Conservation (phyloP, 2,888 invertebrate species). For the Leucozona laternaria region DNA sequence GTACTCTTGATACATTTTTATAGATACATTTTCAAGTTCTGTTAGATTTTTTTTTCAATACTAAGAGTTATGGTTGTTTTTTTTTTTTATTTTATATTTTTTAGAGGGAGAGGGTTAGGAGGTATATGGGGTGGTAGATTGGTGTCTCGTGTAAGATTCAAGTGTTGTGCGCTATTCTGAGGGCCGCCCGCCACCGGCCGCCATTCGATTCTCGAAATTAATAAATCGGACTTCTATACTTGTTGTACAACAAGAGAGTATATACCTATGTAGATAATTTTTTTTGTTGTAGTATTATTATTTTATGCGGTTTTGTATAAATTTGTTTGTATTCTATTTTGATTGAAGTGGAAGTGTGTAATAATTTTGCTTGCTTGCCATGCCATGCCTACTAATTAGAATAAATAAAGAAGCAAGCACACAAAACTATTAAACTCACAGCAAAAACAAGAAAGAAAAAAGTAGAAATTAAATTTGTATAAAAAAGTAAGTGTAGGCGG, state of each 20-base stretch:
- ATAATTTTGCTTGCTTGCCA: slow-evolving; percentile 56
- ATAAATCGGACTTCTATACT: slow-evolving; percentile 61
- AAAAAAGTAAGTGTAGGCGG: slow-evolving; percentile 31
- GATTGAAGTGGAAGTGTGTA: slow-evolving; percentile 68
- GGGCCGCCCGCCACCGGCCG: slow-evolving; percentile 49
- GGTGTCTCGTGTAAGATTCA: slow-evolving; percentile 31
- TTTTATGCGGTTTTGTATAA: slow-evolving; percentile 40
- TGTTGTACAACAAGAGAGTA: slow-evolving; percentile 26
- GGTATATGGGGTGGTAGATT: slow-evolving; percentile 8
- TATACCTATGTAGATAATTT: not conserved
- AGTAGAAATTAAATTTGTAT: slow-evolving; percentile 13
- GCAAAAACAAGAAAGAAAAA: not conserved
- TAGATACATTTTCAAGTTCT: slow-evolving; percentile 38
- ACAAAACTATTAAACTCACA: slow-evolving; percentile 36
- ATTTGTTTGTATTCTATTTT: slow-evolving; percentile 17
- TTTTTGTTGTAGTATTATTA: slow-evolving; percentile 1
- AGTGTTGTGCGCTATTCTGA: slow-evolving; percentile 32
- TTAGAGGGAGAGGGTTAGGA: not conserved
- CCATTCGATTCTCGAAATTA: slow-evolving; percentile 67
- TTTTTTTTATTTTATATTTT: not conserved
- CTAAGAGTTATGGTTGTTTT: not conserved
- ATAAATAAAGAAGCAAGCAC: slow-evolving; percentile 67
- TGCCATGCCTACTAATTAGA: slow-evolving; percentile 73
- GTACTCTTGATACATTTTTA: slow-evolving; percentile 43
- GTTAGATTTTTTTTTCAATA: slow-evolving; percentile 13